phyloP scores from a whole-genome alignment of 2,113 vertebrate genomes.

The Brachyhypopomus occidentalis region DNA sequence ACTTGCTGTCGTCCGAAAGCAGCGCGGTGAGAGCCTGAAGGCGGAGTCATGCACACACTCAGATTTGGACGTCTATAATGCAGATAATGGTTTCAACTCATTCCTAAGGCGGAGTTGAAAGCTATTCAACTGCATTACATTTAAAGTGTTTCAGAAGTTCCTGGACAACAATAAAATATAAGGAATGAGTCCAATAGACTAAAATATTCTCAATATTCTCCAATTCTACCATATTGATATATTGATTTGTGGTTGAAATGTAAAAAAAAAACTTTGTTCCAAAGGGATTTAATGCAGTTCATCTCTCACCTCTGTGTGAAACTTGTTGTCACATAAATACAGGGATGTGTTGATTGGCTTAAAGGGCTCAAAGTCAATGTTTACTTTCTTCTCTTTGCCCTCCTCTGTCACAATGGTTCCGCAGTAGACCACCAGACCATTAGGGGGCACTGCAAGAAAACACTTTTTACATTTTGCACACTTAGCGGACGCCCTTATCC shows the following conservation, averaged over 20 bases:
- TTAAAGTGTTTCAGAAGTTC: no score
- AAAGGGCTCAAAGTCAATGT: slow-evolving; percentile 99
- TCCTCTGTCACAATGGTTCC: slow-evolving; percentile 99
- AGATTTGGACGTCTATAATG: neutral
- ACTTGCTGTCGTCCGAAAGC: slow-evolving; percentile 98
- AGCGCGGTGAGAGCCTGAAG: slow-evolving; percentile 93
- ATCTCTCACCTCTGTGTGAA: slow-evolving; percentile 91
- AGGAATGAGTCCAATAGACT: no score
- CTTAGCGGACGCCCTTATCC: no score
- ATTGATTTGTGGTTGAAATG: no score
- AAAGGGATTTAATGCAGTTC: neutral
- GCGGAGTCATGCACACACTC: slow-evolving; percentile 10
- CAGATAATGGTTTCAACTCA: neutral
- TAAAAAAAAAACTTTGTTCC: no score
- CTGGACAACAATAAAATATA: no score
- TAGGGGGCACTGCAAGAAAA: slow-evolving; percentile 90
- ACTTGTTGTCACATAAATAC: slow-evolving; percentile 99
- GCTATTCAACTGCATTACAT: no score
- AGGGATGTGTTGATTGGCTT: slow-evolving; percentile 99
- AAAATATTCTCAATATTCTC: no score
- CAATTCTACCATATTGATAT: no score
- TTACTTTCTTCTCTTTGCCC: slow-evolving; percentile 99
- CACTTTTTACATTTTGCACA: no score
- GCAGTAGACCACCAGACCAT: slow-evolving; percentile 99
- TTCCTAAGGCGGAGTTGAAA: no score